These are phyloP conservation scores for Plestiodon gilberti DNA, from an alignment of 2,113 vertebrate species.

Conservation along the genomic window DNA sequence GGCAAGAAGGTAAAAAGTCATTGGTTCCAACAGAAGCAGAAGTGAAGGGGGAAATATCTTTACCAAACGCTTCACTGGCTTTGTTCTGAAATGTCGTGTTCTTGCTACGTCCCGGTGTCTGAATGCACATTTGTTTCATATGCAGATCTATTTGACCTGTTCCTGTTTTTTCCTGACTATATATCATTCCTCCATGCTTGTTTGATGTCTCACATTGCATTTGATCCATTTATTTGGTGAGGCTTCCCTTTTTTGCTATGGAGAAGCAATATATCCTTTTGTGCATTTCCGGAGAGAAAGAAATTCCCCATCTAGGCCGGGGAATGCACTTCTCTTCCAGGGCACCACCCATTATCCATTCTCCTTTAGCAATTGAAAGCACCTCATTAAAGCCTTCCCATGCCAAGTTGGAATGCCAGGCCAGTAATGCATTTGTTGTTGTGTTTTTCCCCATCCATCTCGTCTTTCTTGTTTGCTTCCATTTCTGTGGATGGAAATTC, in stretches of 20 bases:
- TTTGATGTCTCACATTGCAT: neutral
- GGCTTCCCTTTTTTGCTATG: neutral
- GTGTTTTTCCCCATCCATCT: neutral
- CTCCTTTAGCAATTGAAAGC: neutral
- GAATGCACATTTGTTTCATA: neutral
- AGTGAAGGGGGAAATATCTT: neutral
- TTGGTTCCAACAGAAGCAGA: neutral
- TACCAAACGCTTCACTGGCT: neutral
- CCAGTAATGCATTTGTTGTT: constrained; percentile 9
- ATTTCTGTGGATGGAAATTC: constrained; percentile 10
- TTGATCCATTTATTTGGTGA: neutral
- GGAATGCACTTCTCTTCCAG: constrained; percentile 11
- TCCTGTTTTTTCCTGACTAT: neutral
- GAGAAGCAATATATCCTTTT: neutral
- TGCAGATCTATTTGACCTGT: neutral
- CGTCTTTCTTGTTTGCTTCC: constrained; percentile 48
- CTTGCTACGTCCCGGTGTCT: neutral
- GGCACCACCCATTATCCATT: neutral
- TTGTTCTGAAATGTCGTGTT: neutral
- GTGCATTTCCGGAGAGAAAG: neutral
- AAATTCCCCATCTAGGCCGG: neutral
- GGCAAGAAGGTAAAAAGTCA: neutral
- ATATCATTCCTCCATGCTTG: neutral
- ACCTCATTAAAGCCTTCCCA: constrained; percentile 27
- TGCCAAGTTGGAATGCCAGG: constrained; percentile 6